Conservation (phyloP, 1,140 invertebrate genomes). For the Calliphora vicina region DNA sequence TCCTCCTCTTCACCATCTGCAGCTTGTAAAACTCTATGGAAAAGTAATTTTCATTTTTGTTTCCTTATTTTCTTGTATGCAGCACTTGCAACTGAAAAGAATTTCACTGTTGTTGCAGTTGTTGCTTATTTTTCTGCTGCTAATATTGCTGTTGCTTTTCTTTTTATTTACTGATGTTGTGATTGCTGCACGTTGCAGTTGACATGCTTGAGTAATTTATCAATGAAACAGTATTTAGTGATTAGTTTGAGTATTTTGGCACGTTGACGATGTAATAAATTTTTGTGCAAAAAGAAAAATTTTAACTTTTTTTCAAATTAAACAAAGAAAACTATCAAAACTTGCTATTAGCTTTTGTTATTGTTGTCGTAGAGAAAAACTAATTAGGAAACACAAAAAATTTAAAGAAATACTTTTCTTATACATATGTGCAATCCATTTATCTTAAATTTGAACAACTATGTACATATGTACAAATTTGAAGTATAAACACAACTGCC, state of each 20-base stretch:
- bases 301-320: neutral
- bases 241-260: constrained; percentile 5
- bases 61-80: neutral
- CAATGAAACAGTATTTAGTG: constrained; percentile 8
- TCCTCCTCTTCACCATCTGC: neutral
- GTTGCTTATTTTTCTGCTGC: neutral
- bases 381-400: neutral
- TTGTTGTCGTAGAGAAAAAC: neutral
- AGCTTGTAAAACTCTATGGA: neutral
- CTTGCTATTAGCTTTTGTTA: no score
- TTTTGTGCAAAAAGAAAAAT: neutral
- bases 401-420: no score
- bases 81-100: neutral
- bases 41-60: neutral
- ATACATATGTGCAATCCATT: no score
- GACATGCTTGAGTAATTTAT: constrained; percentile 13
- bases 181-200: constrained; percentile 1
- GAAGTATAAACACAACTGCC: no score
- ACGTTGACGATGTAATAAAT: constrained; percentile 5
- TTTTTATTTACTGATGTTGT: neutral
- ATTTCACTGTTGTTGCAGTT: neutral
- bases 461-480: no score
- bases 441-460: no score
- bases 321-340: neutral
- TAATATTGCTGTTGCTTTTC: neutral